Percentiles rank a stretch among this genome's conserved stretches.
Conservation (phyloP, 2,888 invertebrate genomes). For the Tenthredo notha region DNA sequence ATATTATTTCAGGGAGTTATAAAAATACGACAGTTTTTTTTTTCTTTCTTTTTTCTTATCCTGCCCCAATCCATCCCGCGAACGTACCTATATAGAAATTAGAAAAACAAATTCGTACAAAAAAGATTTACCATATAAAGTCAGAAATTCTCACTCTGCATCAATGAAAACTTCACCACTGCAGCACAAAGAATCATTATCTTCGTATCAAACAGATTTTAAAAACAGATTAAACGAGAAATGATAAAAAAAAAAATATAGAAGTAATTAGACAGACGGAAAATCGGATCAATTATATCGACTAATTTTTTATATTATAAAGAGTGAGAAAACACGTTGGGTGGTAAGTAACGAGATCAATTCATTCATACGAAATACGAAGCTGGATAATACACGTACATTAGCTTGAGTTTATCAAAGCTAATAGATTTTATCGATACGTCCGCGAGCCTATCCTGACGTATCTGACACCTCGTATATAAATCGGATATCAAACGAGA, state of each 20-base stretch:
- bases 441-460: slow-evolving; percentile 39
- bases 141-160: neutral
- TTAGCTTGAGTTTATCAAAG: slow-evolving; percentile 24
- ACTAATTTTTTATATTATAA: neutral
- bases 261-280: neutral
- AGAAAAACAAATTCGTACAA: slow-evolving; percentile 12
- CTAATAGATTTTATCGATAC: slow-evolving; percentile 35
- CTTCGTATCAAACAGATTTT: too few relatives aligned
- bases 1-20: slow-evolving; percentile 18
- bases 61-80: neutral
- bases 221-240: too few relatives aligned
- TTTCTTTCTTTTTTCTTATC: neutral
- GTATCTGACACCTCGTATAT: slow-evolving; percentile 33
- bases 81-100: neutral
- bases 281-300: too few relatives aligned
- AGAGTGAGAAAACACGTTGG: neutral
- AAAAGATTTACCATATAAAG: neutral
- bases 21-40: neutral
- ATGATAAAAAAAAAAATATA: neutral
- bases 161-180: neutral
- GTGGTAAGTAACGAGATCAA: slow-evolving; percentile 34
- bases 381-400: slow-evolving; percentile 4
- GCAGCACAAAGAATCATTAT: neutral
- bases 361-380: neutral
- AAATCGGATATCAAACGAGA: slow-evolving; percentile 37